Percentiles rank a stretch among this genome's conserved stretches.
Conservation (phyloP, 2,113 vertebrate genomes). For the Carettochelys insculpta region DNA sequence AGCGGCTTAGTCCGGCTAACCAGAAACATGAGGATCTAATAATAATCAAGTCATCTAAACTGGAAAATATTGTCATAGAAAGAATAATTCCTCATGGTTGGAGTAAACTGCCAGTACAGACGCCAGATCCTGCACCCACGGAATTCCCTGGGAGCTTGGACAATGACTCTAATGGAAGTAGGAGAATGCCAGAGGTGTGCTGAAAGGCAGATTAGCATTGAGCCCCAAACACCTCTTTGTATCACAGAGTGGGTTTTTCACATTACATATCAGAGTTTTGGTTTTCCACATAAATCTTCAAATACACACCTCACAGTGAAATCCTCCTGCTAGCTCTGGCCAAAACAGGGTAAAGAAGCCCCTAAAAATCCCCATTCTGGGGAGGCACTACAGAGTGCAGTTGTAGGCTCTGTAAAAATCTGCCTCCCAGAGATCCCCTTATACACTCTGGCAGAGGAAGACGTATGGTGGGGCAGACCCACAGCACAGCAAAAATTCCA, state of each 20-base stretch:
- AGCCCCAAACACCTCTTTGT: background rate
- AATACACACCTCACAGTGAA: background rate
- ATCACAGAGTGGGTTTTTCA: background rate
- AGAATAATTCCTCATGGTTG: background rate
- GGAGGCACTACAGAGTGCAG: accelerated
- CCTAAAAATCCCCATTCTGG: background rate
- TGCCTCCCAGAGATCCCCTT: too few species aligned
- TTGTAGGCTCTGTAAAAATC: too few species aligned
- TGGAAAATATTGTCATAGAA: background rate
- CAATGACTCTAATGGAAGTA: background rate
- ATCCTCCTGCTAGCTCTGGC: background rate
- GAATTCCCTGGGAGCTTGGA: background rate
- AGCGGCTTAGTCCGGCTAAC: background rate
- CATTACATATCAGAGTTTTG: background rate
- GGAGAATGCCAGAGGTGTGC: background rate
- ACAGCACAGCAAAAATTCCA: background rate
- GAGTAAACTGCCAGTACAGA: accelerated
- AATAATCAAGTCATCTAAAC: background rate
- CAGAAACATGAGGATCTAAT: background rate
- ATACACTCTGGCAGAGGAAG: too few species aligned
- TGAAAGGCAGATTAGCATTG: background rate
- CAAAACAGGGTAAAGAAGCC: background rate
- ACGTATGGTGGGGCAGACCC: background rate
- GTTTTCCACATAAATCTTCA: background rate
- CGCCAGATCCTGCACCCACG: background rate